Evolutionary conservation across 1,140 invertebrate species (phyloP).

Genomic region (Nasonia giraulti): DNA sequence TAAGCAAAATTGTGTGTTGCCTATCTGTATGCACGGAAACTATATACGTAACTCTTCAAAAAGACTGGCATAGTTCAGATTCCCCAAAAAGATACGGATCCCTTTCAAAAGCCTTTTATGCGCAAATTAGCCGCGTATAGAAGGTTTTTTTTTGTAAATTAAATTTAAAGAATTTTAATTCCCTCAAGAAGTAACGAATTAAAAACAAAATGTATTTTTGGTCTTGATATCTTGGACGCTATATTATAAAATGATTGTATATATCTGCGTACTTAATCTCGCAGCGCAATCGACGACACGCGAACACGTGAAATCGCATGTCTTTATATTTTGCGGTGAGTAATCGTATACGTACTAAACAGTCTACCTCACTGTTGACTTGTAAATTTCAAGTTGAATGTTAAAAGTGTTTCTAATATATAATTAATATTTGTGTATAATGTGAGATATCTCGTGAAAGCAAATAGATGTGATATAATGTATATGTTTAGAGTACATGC

Average conservation of each 20-base stretch:
- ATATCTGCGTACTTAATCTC: constrained; percentile 40
- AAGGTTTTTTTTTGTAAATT: neutral
- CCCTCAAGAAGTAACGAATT: neutral
- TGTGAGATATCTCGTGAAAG: neutral
- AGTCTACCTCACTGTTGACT: constrained; percentile 25
- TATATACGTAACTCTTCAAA: no score
- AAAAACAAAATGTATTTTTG: constrained; percentile 6
- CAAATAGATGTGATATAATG: neutral
- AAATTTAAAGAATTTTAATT: neutral
- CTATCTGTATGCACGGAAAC: neutral
- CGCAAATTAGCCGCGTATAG: neutral
- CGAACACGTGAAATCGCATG: constrained; percentile 43
- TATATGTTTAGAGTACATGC: neutral
- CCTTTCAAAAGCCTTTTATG: neutral
- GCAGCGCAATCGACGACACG: constrained; percentile 35
- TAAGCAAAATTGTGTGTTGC: neutral
- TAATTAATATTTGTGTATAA: neutral
- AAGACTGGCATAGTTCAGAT: no score
- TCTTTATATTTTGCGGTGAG: constrained; percentile 20
- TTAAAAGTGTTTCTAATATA: neutral
- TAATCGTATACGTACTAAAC: constrained; percentile 7
- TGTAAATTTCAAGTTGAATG: constrained; percentile 23
- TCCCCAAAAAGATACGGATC: no score
- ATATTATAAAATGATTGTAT: constrained; percentile 11
- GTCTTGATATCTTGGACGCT: neutral